Evolutionary conservation across 2,888 invertebrate species (phyloP).

Genomic region (Apantesis nais): DNA sequence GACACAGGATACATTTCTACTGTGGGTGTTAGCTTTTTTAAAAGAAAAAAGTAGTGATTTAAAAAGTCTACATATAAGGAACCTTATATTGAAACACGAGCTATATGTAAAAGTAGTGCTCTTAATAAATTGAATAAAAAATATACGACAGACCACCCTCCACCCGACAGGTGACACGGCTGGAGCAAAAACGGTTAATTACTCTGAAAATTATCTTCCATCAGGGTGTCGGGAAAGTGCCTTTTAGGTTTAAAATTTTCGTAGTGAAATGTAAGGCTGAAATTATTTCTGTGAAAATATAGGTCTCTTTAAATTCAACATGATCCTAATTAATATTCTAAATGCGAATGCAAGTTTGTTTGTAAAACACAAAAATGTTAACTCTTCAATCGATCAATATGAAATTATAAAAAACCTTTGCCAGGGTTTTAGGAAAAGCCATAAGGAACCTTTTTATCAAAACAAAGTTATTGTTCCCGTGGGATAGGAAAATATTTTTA

Average conservation of each 20-base stretch:
- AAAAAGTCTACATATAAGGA: background rate
- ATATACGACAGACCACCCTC: slow-evolving; percentile 23
- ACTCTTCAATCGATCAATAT: too few species aligned
- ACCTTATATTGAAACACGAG: background rate
- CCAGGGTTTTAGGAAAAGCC: background rate
- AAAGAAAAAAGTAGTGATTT: background rate
- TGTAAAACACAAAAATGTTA: background rate
- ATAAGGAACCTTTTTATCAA: background rate
- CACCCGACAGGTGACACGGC: slow-evolving; percentile 39
- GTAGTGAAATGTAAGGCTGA: slow-evolving; percentile 18
- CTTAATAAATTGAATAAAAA: slow-evolving; percentile 45
- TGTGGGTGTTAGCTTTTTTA: too few species aligned
- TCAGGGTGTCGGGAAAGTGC: slow-evolving; percentile 21
- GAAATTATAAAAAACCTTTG: background rate
- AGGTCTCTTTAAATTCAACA: background rate
- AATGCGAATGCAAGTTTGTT: background rate
- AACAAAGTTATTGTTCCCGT: background rate
- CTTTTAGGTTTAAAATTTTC: slow-evolving; percentile 38
- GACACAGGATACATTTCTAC: too few species aligned
- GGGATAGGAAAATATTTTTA: background rate
- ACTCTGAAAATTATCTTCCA: slow-evolving; percentile 47
- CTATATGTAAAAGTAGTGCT: slow-evolving; percentile 33
- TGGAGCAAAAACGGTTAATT: slow-evolving; percentile 39
- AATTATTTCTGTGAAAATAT: slow-evolving; percentile 3
- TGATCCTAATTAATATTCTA: background rate